Base-by-base conservation (phyloP, 2,888 invertebrate genomes). In the Drosophila fulvimacula region DNA sequence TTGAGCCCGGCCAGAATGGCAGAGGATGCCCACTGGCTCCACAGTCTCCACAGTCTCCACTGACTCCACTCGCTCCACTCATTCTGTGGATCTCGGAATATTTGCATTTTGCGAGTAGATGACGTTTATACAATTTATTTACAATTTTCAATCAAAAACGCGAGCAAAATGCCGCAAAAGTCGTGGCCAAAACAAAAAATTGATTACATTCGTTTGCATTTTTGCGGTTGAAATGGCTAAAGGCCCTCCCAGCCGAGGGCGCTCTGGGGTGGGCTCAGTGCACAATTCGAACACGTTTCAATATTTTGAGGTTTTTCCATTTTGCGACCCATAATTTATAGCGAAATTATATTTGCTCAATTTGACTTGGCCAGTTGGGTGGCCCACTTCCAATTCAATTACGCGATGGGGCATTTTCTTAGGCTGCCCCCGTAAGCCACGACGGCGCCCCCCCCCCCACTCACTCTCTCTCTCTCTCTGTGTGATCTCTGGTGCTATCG, bases 61-160 rank as follows among this genome's bases (percentile, higher is more conserved):
- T n/a, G n/a, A n/a, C n/a, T n/a, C n/a, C n/a, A n/a, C n/a, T n/a
- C n/a, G n/a, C n/a, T n/a, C n/a, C n/a, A n/a, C n/a, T n/a, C n/a
- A n/a, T n/a, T n/a, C n/a, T n/a, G 27, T 21, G 36, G 21, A 51
- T 15, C 21, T 51, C 34, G 34, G 49, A 69, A 67, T 77, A 80
- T 85, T 81, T 82, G 69, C 81, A 86, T 88, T 88, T 84, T 76
- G 58, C 82, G 61, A 82, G 83, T 73, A 73, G 77, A 69, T 69
- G 81, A 71, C 83, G 87, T 73, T 86, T 86, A 86, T 81, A 81
- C 88, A 88, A 87, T 87, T 87, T 87, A 84, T 87, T 88, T 87
- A 74, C 86, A 86, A 87, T 87, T 87, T 87, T 88, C 88, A 88
- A 87, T 88, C 80, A 78, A 78, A 78, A 78, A 79, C 73, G 79